These are phyloP conservation scores for Daboia siamensis DNA, from an alignment of 2,113 vertebrate species.

Conservation along the genomic window DNA sequence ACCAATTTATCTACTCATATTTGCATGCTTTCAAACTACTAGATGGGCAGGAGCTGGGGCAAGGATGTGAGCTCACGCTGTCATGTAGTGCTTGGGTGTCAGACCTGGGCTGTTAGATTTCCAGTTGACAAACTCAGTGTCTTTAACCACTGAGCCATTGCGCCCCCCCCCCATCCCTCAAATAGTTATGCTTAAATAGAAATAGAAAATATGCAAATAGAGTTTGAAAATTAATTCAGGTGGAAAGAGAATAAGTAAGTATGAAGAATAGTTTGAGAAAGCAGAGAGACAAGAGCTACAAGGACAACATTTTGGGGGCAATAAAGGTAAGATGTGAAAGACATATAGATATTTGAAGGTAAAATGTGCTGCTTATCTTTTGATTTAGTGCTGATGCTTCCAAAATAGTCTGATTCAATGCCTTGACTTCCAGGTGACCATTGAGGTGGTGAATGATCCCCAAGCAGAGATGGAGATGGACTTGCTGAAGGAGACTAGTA, in stretches of 20 bases:
- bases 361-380: neutral
- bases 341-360: neutral
- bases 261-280: neutral
- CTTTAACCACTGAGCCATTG: neutral
- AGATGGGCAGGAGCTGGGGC: neutral
- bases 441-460: conserved; percentile 84
- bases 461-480: conserved; percentile 88
- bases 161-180: neutral
- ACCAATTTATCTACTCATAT: neutral
- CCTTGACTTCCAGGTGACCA: conserved; percentile 77
- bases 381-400: neutral
- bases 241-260: neutral
- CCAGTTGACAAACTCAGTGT: neutral
- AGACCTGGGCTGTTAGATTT: neutral
- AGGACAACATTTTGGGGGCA: neutral
- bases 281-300: neutral
- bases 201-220: neutral
- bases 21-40: neutral
- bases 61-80: neutral
- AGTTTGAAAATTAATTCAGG: neutral
- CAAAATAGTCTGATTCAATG: neutral
- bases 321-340: neutral
- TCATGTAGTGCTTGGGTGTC: neutral
- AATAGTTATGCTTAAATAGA: neutral
- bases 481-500: conserved; percentile 76